These are phyloP conservation scores for Hoplostethus atlanticus DNA, from an alignment of 2,797 vertebrate genomes.

Conservation along the genomic window DNA sequence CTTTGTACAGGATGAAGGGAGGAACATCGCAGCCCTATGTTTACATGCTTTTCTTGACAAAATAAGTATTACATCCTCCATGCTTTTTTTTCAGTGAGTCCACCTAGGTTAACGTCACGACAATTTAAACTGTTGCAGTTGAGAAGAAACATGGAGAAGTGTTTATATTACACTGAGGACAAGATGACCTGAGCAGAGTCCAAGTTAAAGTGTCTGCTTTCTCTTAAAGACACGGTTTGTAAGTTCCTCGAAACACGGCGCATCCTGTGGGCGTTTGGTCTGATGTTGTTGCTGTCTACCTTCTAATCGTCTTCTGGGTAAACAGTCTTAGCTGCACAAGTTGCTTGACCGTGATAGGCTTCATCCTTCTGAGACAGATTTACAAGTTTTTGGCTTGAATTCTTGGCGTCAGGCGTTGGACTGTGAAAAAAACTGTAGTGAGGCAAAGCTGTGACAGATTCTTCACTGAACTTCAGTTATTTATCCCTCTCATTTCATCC, in stretches of 20 bases:
- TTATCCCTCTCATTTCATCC: constrained; percentile 20
- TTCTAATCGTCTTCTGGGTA: constrained; percentile 43
- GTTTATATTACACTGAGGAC: constrained; percentile 5
- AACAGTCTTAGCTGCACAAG: constrained; percentile 37
- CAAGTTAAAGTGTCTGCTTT: constrained; percentile 33
- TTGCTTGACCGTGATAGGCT: constrained; percentile 8
- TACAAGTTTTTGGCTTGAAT: constrained; percentile 19
- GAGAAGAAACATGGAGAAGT: constrained; percentile 30
- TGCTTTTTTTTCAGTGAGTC: constrained; percentile 24
- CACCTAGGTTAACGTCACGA: constrained; percentile 49
- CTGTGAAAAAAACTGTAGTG: too few relatives aligned
- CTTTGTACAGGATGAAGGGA: constrained; percentile 70
- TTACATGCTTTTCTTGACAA: constrained; percentile 64
- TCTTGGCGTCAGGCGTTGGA: constrained; percentile 28
- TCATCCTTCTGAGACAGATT: neutral
- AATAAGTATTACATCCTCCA: constrained; percentile 61
- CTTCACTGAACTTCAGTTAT: neutral
- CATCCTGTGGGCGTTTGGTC: constrained; percentile 40
- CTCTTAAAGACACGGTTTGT: constrained; percentile 35
- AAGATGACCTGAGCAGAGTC: constrained; percentile 4
- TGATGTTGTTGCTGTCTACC: constrained; percentile 28
- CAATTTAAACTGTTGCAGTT: constrained; percentile 31
- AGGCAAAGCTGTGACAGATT: neutral
- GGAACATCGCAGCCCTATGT: constrained; percentile 70
- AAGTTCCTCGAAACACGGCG: constrained; percentile 30